A percentile compares a stretch with the other conserved stretches of the same genome.
These are phyloP conservation scores for Montipora foliosa DNA, from an alignment of 64 coral and sea anemone genomes.

Conservation along the genomic window DNA sequence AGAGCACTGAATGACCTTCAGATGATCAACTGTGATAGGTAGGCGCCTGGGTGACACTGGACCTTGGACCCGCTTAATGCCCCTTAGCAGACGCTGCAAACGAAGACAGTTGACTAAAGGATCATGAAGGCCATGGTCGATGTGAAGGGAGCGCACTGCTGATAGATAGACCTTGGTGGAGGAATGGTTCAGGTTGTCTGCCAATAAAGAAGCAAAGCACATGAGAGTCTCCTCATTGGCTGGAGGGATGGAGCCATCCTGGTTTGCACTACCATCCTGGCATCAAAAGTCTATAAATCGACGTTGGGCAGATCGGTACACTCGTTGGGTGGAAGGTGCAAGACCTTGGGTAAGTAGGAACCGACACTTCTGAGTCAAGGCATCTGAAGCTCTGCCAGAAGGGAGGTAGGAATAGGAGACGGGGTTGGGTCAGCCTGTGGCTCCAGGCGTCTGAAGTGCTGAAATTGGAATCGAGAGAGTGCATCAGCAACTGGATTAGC, in stretches of 20 bases:
- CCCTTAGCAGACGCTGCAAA: neutral
- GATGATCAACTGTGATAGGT: no score
- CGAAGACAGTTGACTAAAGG: neutral
- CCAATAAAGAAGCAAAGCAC: neutral
- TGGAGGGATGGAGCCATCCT: neutral
- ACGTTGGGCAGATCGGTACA: neutral
- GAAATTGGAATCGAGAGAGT: neutral
- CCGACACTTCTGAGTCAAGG: neutral
- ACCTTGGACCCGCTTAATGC: constrained; percentile 17
- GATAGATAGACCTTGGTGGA: constrained; percentile 36
- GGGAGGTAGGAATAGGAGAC: neutral
- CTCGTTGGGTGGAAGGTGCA: neutral
- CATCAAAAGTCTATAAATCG: neutral
- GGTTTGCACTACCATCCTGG: neutral
- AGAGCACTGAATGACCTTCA: no score
- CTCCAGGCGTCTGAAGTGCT: neutral
- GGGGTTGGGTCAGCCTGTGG: neutral
- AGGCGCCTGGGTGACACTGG: neutral
- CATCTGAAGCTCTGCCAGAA: neutral
- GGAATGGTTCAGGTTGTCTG: neutral
- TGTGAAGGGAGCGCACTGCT: neutral
- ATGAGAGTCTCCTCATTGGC: constrained; percentile 11
- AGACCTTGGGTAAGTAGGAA: constrained; percentile 5
- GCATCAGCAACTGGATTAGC: neutral
- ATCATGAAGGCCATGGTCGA: neutral